Evolutionary conservation across 2,797 vertebrate genomes (phyloP).

Genomic region (Antrozous pallidus): DNA sequence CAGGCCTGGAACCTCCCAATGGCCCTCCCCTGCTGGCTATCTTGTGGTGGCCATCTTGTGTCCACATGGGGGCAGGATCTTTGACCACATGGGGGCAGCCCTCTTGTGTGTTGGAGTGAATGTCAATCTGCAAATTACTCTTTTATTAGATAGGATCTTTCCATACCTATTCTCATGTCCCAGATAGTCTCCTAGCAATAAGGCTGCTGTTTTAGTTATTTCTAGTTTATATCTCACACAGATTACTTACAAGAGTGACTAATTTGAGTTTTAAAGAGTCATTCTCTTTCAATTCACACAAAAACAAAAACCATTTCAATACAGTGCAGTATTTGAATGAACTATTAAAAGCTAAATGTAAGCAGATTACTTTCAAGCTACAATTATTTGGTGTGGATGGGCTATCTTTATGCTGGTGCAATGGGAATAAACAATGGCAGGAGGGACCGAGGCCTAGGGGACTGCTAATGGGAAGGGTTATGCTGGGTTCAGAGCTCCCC

Average conservation of each 20-base stretch:
- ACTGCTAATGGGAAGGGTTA: neutral
- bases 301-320: slow-evolving; percentile 23
- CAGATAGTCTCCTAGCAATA: neutral
- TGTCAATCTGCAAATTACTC: no score
- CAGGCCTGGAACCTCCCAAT: no score
- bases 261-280: neutral
- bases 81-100: no score
- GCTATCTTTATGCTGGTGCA: neutral
- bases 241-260: neutral
- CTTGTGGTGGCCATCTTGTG: no score
- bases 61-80: no score
- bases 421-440: neutral
- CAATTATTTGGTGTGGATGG: neutral
- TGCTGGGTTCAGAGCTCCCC: neutral
- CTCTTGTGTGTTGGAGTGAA: no score
- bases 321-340: neutral
- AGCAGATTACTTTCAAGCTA: neutral
- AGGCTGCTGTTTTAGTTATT: neutral
- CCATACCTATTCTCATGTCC: slow-evolving; percentile 21
- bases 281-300: slow-evolving; percentile 31
- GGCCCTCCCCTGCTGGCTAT: no score
- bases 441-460: neutral
- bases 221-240: neutral
- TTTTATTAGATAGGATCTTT: no score
- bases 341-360: slow-evolving; percentile 1